Percentiles rank a stretch among this genome's conserved stretches.
Evolutionary conservation across 2,888 invertebrate genomes (phyloP).

Genomic region (Sinopyrophorus schimmeli): DNA sequence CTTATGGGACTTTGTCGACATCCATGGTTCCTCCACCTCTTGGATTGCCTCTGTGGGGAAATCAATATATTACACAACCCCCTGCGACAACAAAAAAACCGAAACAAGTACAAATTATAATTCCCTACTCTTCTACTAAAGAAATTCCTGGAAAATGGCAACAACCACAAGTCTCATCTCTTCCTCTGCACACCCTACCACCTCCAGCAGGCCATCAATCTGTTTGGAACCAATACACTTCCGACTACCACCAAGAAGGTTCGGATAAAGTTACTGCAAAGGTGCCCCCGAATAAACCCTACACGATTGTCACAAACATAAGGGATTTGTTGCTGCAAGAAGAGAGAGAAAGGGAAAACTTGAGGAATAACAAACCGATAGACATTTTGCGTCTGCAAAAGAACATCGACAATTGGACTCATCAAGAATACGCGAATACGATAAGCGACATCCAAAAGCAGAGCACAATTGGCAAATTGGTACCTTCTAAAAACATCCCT

Average conservation of each 20-base stretch:
- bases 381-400: slow-evolving; percentile 77
- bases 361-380: slow-evolving; percentile 60
- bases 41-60: slow-evolving; percentile 44
- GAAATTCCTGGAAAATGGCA: too few species aligned
- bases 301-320: slow-evolving; percentile 55
- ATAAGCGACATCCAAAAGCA: slow-evolving; percentile 54
- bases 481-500: slow-evolving; percentile 75
- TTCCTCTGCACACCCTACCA: slow-evolving; percentile 47
- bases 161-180: too few species aligned
- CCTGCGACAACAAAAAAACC: slow-evolving; percentile 57
- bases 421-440: slow-evolving; percentile 68
- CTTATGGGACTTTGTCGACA: slow-evolving; percentile 35
- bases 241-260: slow-evolving; percentile 59
- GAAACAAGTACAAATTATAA: slow-evolving; percentile 76
- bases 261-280: slow-evolving; percentile 55
- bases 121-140: slow-evolving; percentile 72
- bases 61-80: slow-evolving; percentile 29
- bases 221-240: slow-evolving; percentile 52
- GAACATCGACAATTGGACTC: slow-evolving; percentile 85
- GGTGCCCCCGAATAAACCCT: slow-evolving; percentile 43
- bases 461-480: slow-evolving; percentile 59
- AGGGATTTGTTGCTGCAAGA: slow-evolving; percentile 55
- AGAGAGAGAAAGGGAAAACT: slow-evolving; percentile 37
- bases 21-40: slow-evolving; percentile 45
- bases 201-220: slow-evolving; percentile 42